Percentiles rank a stretch among this genome's conserved stretches.
Evolutionary conservation across 37 sponge, comb jelly and placozoan species (phyloP).

Genomic region (Chondrilla cf. caribensis): DNA sequence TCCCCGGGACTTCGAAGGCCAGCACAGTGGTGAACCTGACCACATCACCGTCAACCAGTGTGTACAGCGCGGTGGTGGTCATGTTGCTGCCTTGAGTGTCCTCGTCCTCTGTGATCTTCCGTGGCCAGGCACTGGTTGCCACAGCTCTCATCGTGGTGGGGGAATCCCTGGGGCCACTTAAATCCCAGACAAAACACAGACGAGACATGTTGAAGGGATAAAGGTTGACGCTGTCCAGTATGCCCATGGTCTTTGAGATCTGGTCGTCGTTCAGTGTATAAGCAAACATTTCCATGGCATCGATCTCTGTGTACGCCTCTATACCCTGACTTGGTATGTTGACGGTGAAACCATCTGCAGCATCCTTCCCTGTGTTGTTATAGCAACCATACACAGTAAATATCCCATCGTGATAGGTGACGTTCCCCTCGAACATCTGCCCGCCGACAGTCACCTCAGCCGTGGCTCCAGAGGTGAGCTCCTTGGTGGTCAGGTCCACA

Average conservation of each 20-base stretch:
- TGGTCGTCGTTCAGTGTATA: not conserved
- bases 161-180: not conserved
- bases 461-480: not conserved
- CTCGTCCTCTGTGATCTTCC: not conserved
- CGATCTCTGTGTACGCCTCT: not conserved
- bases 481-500: not conserved
- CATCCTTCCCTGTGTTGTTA: not conserved
- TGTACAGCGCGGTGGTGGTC: not conserved
- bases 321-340: not conserved
- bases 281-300: conserved; percentile 1
- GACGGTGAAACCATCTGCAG: not conserved
- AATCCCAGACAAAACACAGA: not conserved
- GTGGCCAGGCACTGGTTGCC: not conserved
- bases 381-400: conserved; percentile 9
- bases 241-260: not conserved
- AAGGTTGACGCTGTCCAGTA: not conserved
- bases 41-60: not conserved
- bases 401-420: not conserved
- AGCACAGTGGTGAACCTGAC: conserved; percentile 1
- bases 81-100: not conserved
- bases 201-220: conserved; percentile 11
- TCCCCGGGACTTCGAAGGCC: not conserved
- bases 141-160: not conserved
- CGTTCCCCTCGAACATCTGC: not conserved
- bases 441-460: not conserved